Conservation (phyloP, 2,113 vertebrate genomes). For the Cephalopterus ornatus region DNA sequence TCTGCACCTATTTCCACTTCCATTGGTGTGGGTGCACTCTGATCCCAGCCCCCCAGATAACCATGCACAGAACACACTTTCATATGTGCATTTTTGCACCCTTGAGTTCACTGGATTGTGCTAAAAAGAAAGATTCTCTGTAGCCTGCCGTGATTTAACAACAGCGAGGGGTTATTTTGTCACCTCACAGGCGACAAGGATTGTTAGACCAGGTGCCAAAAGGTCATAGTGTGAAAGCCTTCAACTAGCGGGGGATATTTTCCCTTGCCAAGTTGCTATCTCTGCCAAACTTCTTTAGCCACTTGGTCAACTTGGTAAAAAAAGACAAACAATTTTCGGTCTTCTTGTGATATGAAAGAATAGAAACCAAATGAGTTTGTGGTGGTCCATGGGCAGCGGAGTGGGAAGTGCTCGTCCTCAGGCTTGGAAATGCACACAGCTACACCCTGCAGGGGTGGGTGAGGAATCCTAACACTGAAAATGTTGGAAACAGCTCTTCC, state of each 20-base stretch:
- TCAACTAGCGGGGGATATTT: not conserved
- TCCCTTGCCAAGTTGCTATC: not conserved
- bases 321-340: not conserved
- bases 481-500: not conserved
- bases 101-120: not conserved
- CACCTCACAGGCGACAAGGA: not conserved
- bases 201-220: not conserved
- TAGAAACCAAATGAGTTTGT: not conserved
- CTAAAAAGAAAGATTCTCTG: not conserved
- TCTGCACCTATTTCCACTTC: not conserved
- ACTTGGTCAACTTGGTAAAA: not conserved
- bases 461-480: not conserved
- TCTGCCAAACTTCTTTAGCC: not conserved
- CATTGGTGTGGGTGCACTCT: not conserved
- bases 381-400: not conserved
- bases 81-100: not conserved
- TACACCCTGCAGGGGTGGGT: not conserved
- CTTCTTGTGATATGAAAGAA: not conserved
- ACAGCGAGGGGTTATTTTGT: not conserved
- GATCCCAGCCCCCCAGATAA: not conserved
- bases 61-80: not conserved
- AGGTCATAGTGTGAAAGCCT: not conserved
- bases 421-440: not conserved
- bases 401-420: not conserved
- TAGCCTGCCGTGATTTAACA: not conserved